Evolutionary conservation across 2,888 invertebrate genomes (phyloP), one percentile per base, ranked within the genome.

Genomic region (Drosophila algonquin): DNA sequence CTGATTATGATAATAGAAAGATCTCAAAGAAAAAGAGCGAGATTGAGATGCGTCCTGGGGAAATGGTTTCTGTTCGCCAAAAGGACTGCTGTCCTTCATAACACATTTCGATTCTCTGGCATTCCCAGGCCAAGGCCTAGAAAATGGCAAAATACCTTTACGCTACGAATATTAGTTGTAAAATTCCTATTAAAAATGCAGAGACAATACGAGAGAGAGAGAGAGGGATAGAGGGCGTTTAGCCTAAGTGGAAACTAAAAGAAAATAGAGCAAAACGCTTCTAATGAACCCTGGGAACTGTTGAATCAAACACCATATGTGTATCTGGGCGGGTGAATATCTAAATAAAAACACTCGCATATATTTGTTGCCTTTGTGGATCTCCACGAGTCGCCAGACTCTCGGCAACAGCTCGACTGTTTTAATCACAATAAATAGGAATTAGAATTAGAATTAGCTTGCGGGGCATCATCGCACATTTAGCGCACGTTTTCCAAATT

Each of bases 401-500:
- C 40, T 40, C 40, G 40, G 2, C 40, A 40, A 50, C 50, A 18
- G 53, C 44, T 18, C 18, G 73, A 59, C 80, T 81, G 73, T 40
- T 55, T 64, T 45, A 73, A 83, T 84, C 76, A 69, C 77, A 80
- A 78, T 81, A 72, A 86, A 83, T 81, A 84, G 80, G 80, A 83
- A 83, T 83, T 87, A 83, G 76, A 86, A 83, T 79, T 80, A 76
- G 80, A 83, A 83, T 83, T 87, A 83, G 76, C 81, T 73, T 54
- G 54, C 68, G 53, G 46, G 52, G 47, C 70, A 47, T 58, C 56
- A 61, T 61, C 24, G 54, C 71, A 74, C 70, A 73, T 77, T 73
- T 72, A 64, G 79, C 61, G 81, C 83, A 87, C 81, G 80, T 81
- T 87, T 84, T 54, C 56, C 68, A 71, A 84, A 84, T 87, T 80